phyloP scores from a whole-genome alignment of 2,113 vertebrate species.

The Abramis brama region DNA sequence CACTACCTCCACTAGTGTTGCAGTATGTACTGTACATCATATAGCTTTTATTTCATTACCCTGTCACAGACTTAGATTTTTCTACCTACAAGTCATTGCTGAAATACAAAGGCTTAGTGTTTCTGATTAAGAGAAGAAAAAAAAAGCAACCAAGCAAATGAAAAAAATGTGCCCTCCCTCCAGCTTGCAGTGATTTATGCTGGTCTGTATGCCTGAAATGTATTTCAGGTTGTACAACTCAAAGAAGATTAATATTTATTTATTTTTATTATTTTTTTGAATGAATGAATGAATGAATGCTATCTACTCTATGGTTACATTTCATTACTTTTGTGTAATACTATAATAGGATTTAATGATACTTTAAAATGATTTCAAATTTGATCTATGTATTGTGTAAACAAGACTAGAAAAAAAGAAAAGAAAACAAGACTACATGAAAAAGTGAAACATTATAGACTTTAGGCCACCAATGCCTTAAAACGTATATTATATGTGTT shows the following conservation, averaged over 20 bases:
- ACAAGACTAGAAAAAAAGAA: conserved; percentile 20
- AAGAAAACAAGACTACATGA: neutral
- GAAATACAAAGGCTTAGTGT: neutral
- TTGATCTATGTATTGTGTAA: conserved; percentile 1
- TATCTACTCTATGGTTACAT: conserved; percentile 45
- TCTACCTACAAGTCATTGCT: neutral
- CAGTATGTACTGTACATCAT: neutral
- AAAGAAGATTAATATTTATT: conserved; percentile 50
- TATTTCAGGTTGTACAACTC: conserved; percentile 37
- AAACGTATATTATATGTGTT: conserved; percentile 48
- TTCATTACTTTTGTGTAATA: conserved; percentile 47
- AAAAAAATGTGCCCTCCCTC: neutral
- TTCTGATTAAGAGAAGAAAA: neutral
- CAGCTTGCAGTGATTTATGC: conserved; percentile 12
- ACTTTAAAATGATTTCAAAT: neutral
- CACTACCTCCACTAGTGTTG: neutral
- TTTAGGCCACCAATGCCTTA: conserved; percentile 76
- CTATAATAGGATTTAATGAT: conserved; percentile 15
- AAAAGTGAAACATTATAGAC: conserved; percentile 64
- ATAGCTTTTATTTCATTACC: neutral
- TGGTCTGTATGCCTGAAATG: conserved; percentile 33
- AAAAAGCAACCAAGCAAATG: neutral
- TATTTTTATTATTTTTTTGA: neutral
- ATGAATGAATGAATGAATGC: neutral
- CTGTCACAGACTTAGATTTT: neutral